Base-by-base conservation (phyloP, 1,140 invertebrate genomes). In the Mylabris phalerata region DNA sequence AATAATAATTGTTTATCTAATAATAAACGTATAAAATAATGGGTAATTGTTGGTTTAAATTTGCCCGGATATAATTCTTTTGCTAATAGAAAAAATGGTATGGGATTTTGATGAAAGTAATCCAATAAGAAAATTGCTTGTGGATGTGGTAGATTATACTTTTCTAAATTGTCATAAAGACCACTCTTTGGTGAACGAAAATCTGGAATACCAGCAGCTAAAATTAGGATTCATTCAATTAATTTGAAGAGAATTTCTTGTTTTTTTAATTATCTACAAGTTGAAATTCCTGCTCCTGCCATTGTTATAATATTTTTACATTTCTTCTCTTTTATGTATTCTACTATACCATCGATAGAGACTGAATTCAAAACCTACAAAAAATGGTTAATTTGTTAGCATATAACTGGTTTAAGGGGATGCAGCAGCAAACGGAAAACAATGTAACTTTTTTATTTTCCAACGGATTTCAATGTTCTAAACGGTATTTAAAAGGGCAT, bases 201-300 rank as follows among this genome's bases (percentile, higher is more conserved):
- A 74, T 97, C 94, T 42, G 94, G 95, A 70, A 98, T 97, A 57
- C 94, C 94, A 60, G 93, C 92, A 75, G 92, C 92, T 92, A 81
- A 58, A 57, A 54, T 49, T 38, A 40, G 11, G n/a, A 26, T 7
- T 13, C 9, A 40, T 25, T 7, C 38, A 5, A 48, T 48, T 32
- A 5, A 19, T 32, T 48, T 47, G 4, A 11, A 2, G 3, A 4
- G 41, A 24, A 4, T 48, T 47, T 50, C 5, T 51, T 40, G 10
- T 10, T 5, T 13, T 46, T 48, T 5, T 13, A 6, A 24, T 13
- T 42, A 84, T 82, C 85, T 82, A 93, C 92, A 90, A 40, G 93
- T 96, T 13, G 93, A 96, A 67, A 97, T 95, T 51, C 95, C 95
- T 65, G 94, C 94, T 54, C 94, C 94, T 60, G 92, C 88, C 85